phyloP scores from a whole-genome alignment of 2,797 vertebrate genomes.

The Sebastes cheni region DNA sequence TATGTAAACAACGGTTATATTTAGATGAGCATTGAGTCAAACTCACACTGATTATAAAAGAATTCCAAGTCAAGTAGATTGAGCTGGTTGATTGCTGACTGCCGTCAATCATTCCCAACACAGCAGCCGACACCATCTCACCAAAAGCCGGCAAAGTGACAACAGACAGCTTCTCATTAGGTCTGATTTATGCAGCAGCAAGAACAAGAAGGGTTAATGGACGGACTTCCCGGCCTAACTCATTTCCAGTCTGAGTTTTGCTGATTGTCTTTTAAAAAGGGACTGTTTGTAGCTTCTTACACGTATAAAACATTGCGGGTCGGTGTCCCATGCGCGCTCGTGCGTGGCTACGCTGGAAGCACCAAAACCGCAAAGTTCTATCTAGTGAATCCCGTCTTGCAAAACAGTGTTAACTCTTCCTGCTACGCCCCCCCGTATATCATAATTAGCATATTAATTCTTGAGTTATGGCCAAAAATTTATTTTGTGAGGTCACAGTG shows the following conservation, averaged over 20 bases:
- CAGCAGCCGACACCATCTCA: not conserved
- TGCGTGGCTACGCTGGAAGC: too few relatives aligned
- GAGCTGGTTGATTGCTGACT: not conserved
- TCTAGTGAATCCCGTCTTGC: too few relatives aligned
- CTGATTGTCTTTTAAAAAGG: not conserved
- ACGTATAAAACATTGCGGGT: too few relatives aligned
- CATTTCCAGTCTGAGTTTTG: not conserved
- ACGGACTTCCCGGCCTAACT: not conserved
- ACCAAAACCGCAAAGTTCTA: too few relatives aligned
- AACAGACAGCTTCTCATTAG: not conserved
- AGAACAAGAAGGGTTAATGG: not conserved
- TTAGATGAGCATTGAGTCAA: not conserved
- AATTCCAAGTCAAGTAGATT: not conserved
- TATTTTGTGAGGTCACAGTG: too few relatives aligned
- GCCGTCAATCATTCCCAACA: not conserved
- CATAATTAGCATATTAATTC: too few relatives aligned
- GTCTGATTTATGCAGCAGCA: not conserved
- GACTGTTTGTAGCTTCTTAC: too few relatives aligned
- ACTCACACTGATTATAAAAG: not conserved
- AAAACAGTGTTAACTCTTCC: too few relatives aligned
- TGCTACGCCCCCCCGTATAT: too few relatives aligned
- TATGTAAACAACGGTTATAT: not conserved
- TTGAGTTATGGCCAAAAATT: too few relatives aligned
- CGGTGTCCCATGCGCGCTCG: too few relatives aligned
- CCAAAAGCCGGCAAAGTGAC: constrained; percentile 8